phyloP scores from a whole-genome alignment of 2,797 vertebrate genomes.

The Poecilia gillii region DNA sequence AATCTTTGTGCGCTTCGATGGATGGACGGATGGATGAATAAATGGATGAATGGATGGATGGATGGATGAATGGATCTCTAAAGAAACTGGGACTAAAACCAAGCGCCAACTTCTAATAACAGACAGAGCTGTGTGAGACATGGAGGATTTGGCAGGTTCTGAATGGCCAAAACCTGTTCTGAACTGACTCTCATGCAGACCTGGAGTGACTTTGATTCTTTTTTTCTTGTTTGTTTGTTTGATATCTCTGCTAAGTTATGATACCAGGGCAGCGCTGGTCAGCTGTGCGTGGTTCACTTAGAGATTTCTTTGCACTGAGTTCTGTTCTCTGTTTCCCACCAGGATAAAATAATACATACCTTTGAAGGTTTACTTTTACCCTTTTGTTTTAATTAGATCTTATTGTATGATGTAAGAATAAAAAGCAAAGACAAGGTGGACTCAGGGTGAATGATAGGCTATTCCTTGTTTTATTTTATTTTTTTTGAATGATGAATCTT shows the following conservation, averaged over 20 bases:
- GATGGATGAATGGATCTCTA: slow-evolving; percentile 34
- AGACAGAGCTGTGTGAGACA: slow-evolving; percentile 26
- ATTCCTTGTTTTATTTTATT: slow-evolving; percentile 37
- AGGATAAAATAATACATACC: slow-evolving; percentile 30
- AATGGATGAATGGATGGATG: neutral
- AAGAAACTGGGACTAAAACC: slow-evolving; percentile 33
- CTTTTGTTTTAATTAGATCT: slow-evolving; percentile 13
- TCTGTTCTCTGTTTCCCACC: slow-evolving; percentile 55
- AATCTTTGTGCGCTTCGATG: slow-evolving; percentile 16
- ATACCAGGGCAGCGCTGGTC: slow-evolving; percentile 78
- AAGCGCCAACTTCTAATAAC: slow-evolving; percentile 20
- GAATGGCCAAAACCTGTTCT: slow-evolving; percentile 28
- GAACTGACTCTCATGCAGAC: slow-evolving; percentile 50
- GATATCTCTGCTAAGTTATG: slow-evolving; percentile 71
- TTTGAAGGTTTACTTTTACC: slow-evolving; percentile 33
- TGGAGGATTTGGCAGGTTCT: slow-evolving; percentile 32
- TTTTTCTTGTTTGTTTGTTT: slow-evolving; percentile 41
- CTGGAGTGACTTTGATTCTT: slow-evolving; percentile 50
- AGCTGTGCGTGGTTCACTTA: slow-evolving; percentile 75
- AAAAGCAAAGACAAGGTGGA: slow-evolving; percentile 33
- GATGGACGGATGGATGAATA: slow-evolving; percentile 14
- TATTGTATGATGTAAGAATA: slow-evolving; percentile 33
- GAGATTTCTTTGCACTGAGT: slow-evolving; percentile 77
- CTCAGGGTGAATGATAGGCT: slow-evolving; percentile 63
- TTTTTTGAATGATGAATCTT: slow-evolving; percentile 25